Percentiles rank a stretch among this genome's conserved stretches.
Conservation (phyloP, 2,797 vertebrate species). For the Rhinatrema bivittatum region DNA sequence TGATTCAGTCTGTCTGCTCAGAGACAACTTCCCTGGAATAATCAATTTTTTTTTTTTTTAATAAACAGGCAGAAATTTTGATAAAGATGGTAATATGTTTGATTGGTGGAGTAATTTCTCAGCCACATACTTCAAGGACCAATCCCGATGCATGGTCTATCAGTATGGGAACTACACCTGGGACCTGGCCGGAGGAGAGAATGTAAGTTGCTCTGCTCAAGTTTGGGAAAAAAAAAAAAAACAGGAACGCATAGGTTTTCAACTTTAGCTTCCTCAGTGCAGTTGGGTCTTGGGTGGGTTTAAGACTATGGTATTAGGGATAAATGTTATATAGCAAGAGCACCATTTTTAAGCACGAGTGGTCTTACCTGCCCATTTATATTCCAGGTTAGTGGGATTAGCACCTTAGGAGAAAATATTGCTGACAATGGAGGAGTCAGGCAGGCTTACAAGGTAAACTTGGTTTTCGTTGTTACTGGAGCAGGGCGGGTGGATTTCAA, state of each 20-base stretch:
- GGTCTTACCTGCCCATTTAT: neutral
- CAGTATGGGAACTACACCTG: constrained; percentile 89
- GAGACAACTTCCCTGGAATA: too few relatives aligned
- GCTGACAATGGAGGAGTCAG: constrained; percentile 92
- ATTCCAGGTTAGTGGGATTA: constrained; percentile 85
- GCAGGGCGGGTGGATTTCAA: neutral
- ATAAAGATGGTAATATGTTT: constrained; percentile 91
- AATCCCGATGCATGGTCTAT: constrained; percentile 85
- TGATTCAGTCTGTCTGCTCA: too few relatives aligned
- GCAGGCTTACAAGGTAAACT: constrained; percentile 84
- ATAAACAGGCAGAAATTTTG: constrained; percentile 84
- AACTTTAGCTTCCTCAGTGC: too few relatives aligned
- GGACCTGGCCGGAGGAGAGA: constrained; percentile 83
- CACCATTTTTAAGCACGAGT: too few relatives aligned
- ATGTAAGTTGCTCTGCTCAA: too few relatives aligned
- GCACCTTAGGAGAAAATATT: constrained; percentile 92
- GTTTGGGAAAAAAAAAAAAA: too few relatives aligned
- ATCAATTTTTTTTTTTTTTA: neutral
- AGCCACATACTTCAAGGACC: constrained; percentile 78
- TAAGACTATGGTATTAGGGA: too few relatives aligned
- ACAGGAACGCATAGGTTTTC: too few relatives aligned
- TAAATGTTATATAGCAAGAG: too few relatives aligned
- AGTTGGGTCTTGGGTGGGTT: too few relatives aligned
- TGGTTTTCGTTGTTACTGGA: too few relatives aligned
- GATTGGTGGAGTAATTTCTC: constrained; percentile 98